Conservation (phyloP, 2,113 vertebrate species). For the Ranitomeya variabilis region DNA sequence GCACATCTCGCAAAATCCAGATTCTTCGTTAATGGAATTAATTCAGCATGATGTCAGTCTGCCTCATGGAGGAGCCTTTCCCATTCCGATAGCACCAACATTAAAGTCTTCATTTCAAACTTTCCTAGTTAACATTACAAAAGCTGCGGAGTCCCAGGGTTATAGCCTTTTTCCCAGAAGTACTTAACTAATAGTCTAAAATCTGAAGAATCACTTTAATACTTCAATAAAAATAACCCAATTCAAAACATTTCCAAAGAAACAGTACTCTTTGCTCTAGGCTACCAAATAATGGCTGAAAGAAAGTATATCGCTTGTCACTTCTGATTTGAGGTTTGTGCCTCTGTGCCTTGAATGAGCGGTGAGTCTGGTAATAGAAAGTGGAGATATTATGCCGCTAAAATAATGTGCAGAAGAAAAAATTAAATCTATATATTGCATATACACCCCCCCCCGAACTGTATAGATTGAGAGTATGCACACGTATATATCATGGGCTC, state of each 20-base stretch:
- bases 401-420: conserved; percentile 87
- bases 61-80: conserved; percentile 65
- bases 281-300: conserved; percentile 94
- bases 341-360: conserved; percentile 92
- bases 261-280: conserved; percentile 89
- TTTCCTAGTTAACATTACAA: conserved; percentile 74
- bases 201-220: conserved; percentile 99
- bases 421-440: conserved; percentile 74
- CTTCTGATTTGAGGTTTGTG: conserved; percentile 94
- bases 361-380: conserved; percentile 91
- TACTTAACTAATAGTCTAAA: conserved; percentile 96
- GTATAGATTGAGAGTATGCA: not conserved
- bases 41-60: conserved; percentile 68
- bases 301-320: conserved; percentile 96
- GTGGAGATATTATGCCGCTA: conserved; percentile 96
- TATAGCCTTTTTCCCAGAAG: conserved; percentile 83
- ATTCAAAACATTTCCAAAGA: conserved; percentile 95
- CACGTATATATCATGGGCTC: conserved; percentile 70
- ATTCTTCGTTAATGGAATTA: conserved; percentile 72
- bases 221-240: conserved; percentile 99
- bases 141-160: conserved; percentile 75
- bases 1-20: conserved; percentile 21
- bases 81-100: conserved; percentile 70
- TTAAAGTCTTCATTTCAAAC: conserved; percentile 72
- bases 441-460: not conserved